Base-by-base conservation (phyloP, 23 tunicate species). In the Aplidium turbinatum region DNA sequence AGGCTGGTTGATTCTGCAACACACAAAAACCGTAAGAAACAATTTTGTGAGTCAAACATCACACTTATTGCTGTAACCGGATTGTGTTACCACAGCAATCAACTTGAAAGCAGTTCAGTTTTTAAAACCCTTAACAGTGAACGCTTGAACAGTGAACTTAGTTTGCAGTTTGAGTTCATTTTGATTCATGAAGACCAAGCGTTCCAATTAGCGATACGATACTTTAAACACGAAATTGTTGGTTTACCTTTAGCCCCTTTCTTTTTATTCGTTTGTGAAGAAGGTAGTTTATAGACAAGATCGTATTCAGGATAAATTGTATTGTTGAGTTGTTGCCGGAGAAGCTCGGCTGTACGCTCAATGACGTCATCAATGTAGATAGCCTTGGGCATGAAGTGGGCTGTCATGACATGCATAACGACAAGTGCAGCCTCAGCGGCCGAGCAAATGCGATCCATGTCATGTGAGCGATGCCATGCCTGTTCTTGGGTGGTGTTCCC, bases 241-340 rank as follows among this genome's bases (percentile, higher is more conserved):
- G 22, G 7, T 13, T 74, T 66, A 75, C 89, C 89, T 83, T 83
- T 75, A 13, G 33, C 56, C 21, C 95, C 87, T 57, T 72, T 86
- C 52, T 75, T 75, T 46, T 91, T 91, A 25, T 73, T 91, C 31
- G 35, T 16, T 34, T 32, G 23, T 22, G 19, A 1, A 38, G 75
- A 25, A 16, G 82, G 77, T 31, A 46, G 32, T 35, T 79, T 85
- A 47, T 94, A 94, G 29, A 94, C 99, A 33, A 78, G 77, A 58
- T 94, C 99, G 73, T 86, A 94, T 54, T 94, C 99, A 5, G 99
- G 99, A 57, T 87, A 94, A 22, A 94, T 87, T 0, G 99, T 86
- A 58, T 87, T 87, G 26, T 58, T 48, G 1, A 94, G 76, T 39
- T 94, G 99, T 22, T 60, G 53, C 20, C 95, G 75, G 27, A 87